phyloP scores from a whole-genome alignment of 2,888 invertebrate genomes.

The Patella pellucida region DNA sequence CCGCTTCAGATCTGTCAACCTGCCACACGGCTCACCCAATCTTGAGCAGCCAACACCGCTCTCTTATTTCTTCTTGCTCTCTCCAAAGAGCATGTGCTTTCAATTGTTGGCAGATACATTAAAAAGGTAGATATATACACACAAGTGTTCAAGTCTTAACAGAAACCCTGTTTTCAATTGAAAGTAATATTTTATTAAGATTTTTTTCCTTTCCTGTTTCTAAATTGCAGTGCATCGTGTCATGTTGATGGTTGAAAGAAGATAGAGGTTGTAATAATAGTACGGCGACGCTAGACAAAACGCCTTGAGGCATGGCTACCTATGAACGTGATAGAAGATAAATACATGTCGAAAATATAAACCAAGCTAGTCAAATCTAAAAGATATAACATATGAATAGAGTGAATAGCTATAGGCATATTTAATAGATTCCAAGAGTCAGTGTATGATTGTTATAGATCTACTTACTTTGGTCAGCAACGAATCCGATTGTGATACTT shows the following conservation, averaged over 20 bases:
- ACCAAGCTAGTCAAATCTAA: not conserved
- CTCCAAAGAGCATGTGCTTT: conserved; percentile 3
- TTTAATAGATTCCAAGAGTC: too few relatives aligned
- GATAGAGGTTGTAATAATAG: too few relatives aligned
- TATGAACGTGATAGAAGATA: not conserved
- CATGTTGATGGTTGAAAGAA: too few relatives aligned
- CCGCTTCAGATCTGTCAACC: conserved; percentile 6
- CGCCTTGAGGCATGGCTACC: conserved; percentile 1
- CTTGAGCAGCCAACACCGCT: not conserved
- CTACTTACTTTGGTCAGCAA: too few relatives aligned
- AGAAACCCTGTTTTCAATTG: conserved; percentile 6
- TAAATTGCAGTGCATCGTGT: not conserved
- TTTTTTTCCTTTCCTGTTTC: not conserved
- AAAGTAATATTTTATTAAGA: not conserved
- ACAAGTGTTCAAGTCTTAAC: not conserved
- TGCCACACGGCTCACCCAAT: conserved; percentile 1
- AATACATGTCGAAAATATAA: conserved; percentile 5
- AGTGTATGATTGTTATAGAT: too few relatives aligned
- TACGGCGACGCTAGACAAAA: not conserved
- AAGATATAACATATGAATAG: not conserved
- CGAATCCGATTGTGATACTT: too few relatives aligned
- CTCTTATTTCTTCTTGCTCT: not conserved
- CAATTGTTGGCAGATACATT: not conserved
- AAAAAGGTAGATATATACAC: too few relatives aligned
- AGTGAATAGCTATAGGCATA: not conserved